Percentiles rank a stretch among this genome's conserved stretches.
These are phyloP conservation scores for Oxygymnocypris stewartii DNA, from an alignment of 2,113 vertebrate species.

Conservation along the genomic window DNA sequence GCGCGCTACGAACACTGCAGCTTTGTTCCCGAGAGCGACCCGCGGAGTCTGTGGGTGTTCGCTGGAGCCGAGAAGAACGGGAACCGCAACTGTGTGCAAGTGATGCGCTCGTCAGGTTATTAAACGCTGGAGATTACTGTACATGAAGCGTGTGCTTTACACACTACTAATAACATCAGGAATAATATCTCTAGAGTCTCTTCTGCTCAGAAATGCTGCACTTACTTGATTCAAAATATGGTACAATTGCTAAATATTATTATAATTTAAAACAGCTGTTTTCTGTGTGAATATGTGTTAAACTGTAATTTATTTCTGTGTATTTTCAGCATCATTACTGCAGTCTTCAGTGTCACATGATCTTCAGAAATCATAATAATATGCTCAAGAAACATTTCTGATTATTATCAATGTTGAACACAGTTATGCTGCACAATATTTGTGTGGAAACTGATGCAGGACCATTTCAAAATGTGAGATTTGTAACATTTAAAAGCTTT, in stretches of 20 bases:
- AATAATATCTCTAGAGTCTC: not conserved
- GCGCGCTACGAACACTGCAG: constrained; percentile 89
- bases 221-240: not conserved
- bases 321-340: no score
- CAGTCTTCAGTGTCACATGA: no score
- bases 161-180: not conserved
- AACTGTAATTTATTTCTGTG: not conserved
- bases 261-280: not conserved
- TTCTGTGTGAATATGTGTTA: not conserved
- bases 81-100: constrained; percentile 86
- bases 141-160: not conserved
- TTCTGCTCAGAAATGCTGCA: not conserved
- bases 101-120: constrained; percentile 80
- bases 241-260: not conserved
- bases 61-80: constrained; percentile 85
- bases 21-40: constrained; percentile 72
- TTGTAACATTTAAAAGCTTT: no score
- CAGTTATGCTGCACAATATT: no score
- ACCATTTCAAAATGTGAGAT: no score
- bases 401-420: no score
- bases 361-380: not conserved
- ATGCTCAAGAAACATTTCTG: no score
- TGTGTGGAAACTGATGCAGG: no score
- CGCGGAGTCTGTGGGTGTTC: constrained; percentile 87
- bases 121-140: not conserved